Evolutionary conservation across 2,888 invertebrate species (phyloP), one percentile per base, ranked within the genome.

Genomic region (Heliconius ethilla): DNA sequence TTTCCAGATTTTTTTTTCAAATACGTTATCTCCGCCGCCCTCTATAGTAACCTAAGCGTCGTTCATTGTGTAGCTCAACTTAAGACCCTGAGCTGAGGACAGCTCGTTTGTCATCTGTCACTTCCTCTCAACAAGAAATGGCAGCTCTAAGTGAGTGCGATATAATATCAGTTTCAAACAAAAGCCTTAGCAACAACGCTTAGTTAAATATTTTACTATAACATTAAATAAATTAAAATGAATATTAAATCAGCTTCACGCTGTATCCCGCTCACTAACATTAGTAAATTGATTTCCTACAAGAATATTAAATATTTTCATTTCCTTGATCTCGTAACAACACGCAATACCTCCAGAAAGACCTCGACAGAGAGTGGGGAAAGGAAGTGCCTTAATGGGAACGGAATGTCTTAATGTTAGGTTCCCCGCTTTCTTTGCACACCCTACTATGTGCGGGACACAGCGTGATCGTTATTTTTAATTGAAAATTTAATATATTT

Each of bases 61-160:
- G 55, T 55, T 70, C 33, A 72, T 72, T 72, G 55, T 59, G 9
- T 72, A 33, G n/a, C 25, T 59, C n/a, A 72, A 72, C 72, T 69
- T 59, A 72, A 59, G 59, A 59, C 13, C 59, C 72, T 18, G 72
- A 13, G 72, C 72, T 59, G 72, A 13, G 59, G 72, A 55, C 55
- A 59, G 72, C 72, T 59, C 72, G n/a, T 72, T 72, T 59, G 59
- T 72, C 72, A 72, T 59, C 72, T 72, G 59, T 37, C 72, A 55
- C 59, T 33, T 72, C 27, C 72, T 15, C 55, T 37, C 72, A 33
- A 72, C 59, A 59, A 72, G 72, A 72, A 72, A 72, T 59, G 15
- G 55, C 33, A 13, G 59, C 33, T 13, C 33, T 72, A 72, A 72
- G 72, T 72, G n/a, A 72, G 33, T 59, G 33, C 25, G 33, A 33